Evolutionary conservation across 2,888 invertebrate species (phyloP).

Genomic region (Drosophila austrosaltans): DNA sequence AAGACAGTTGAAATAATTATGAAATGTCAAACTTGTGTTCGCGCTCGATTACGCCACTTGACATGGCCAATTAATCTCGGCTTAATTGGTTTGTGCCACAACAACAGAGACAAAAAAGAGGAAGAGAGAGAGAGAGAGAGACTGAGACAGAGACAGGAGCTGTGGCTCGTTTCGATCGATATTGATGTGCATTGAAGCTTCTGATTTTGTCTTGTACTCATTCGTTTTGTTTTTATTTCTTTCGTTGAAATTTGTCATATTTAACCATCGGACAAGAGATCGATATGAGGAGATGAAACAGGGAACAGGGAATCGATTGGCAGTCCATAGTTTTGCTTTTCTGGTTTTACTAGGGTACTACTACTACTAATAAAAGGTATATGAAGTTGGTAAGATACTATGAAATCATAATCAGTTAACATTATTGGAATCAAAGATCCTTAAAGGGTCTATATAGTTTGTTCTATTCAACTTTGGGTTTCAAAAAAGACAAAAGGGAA

Average conservation of each 20-base stretch:
- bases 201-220: slow-evolving; percentile 67
- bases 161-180: slow-evolving; percentile 51
- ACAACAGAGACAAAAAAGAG: slow-evolving; percentile 21
- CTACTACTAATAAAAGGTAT: background rate
- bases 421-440: no score
- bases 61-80: slow-evolving; percentile 80
- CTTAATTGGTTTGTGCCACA: slow-evolving; percentile 80
- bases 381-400: background rate
- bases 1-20: slow-evolving; percentile 77
- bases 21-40: slow-evolving; percentile 81
- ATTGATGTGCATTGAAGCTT: slow-evolving; percentile 70
- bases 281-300: slow-evolving; percentile 56
- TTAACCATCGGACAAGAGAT: slow-evolving; percentile 68
- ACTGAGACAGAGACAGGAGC: slow-evolving; percentile 49
- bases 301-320: background rate
- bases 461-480: no score
- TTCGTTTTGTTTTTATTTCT: slow-evolving; percentile 36
- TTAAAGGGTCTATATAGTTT: no score
- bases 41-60: slow-evolving; percentile 81
- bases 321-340: background rate
- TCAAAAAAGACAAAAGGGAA: no score
- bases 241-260: slow-evolving; percentile 72
- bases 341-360: background rate
- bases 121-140: slow-evolving; percentile 15
- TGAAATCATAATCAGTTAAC: no score